Percentiles rank a stretch among this genome's conserved stretches.
phyloP scores from a whole-genome alignment of 2,888 invertebrate genomes.

The Pelosia muscerda region DNA sequence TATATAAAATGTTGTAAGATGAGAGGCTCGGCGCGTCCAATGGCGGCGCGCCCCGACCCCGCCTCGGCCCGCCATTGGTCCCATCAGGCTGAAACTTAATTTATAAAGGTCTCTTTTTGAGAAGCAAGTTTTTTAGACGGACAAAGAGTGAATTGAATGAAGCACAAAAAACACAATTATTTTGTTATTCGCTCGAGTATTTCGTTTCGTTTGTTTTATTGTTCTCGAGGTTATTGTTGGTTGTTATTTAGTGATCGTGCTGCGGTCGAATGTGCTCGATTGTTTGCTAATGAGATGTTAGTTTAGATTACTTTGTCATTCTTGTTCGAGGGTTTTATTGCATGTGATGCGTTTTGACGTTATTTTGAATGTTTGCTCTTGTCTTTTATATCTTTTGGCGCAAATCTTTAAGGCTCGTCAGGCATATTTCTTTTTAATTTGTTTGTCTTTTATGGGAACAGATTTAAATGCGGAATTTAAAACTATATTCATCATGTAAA shows the following conservation, averaged over 20 bases:
- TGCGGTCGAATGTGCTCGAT: constrained; percentile 50
- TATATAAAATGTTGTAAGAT: constrained; percentile 86
- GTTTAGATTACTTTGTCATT: constrained; percentile 51
- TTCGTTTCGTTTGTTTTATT: constrained; percentile 71
- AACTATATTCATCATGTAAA: not conserved
- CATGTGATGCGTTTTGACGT: constrained; percentile 48
- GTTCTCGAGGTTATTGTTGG: constrained; percentile 64
- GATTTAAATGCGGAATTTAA: not conserved
- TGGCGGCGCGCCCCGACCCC: constrained; percentile 61
- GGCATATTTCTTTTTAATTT: not conserved
- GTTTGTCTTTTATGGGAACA: constrained; percentile 9
- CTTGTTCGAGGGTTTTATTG: constrained; percentile 35
- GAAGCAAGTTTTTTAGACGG: constrained; percentile 76
- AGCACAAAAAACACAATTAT: constrained; percentile 85
- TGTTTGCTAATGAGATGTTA: constrained; percentile 64
- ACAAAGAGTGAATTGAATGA: constrained; percentile 82
- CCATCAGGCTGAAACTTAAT: constrained; percentile 80
- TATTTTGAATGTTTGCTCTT: constrained; percentile 24
- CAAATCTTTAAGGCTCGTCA: constrained; percentile 15
- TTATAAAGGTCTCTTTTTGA: constrained; percentile 86
- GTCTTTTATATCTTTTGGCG: constrained; percentile 6
- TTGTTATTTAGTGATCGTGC: constrained; percentile 63
- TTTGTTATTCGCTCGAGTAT: constrained; percentile 79
- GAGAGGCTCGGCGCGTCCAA: constrained; percentile 71
- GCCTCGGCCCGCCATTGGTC: constrained; percentile 76